Percentiles rank a stretch among this genome's conserved stretches.
Evolutionary conservation across 2,113 vertebrate genomes (phyloP).

Genomic region (Spilogale gracilis): DNA sequence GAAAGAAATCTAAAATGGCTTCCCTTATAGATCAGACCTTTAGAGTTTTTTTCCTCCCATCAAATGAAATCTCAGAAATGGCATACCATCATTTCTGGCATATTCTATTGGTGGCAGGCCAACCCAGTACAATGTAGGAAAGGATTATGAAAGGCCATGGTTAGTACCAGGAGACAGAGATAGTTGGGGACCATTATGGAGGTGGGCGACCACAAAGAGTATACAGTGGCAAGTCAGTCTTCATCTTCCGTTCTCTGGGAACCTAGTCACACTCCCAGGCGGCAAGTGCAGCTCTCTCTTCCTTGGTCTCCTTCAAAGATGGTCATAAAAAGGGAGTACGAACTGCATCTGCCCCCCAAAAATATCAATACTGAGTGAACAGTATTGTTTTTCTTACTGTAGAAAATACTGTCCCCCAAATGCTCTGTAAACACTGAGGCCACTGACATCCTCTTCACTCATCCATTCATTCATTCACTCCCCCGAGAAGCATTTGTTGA

Average conservation of each 20-base stretch:
- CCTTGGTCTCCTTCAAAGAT: background rate
- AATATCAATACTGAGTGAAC: background rate
- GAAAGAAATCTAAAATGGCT: background rate
- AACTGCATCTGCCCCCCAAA: background rate
- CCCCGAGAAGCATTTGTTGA: background rate
- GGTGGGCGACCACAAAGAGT: background rate
- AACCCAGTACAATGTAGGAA: background rate
- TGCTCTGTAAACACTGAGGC: background rate
- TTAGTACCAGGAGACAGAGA: background rate
- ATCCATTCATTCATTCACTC: background rate
- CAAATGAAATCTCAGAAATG: background rate
- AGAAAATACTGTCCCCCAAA: background rate
- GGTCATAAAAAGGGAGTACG: background rate
- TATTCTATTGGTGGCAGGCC: background rate
- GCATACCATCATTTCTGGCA: background rate
- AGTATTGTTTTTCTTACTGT: background rate
- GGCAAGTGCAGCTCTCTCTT: background rate
- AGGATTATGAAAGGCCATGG: background rate
- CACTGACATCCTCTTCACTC: background rate
- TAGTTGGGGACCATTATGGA: background rate
- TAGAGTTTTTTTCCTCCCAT: background rate
- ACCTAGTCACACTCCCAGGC: background rate
- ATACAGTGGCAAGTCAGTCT: background rate
- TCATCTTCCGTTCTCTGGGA: background rate
- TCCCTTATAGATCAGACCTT: background rate